Percentiles rank a stretch among this genome's conserved stretches.
phyloP scores from a whole-genome alignment of 2,113 vertebrate species.

The Romanogobio albipinnatus region DNA sequence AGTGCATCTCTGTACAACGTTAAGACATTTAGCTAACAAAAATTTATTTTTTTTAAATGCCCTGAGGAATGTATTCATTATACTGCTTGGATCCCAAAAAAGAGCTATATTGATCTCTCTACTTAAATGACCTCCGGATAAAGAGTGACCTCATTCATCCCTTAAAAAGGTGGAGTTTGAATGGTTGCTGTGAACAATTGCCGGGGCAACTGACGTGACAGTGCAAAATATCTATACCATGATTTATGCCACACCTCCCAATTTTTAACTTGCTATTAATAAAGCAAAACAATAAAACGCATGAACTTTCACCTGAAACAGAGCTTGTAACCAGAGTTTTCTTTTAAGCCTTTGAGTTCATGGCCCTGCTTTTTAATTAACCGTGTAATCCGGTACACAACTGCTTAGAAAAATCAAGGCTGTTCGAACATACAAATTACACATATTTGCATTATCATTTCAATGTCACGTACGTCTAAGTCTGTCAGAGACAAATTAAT shows the following conservation, averaged over 20 bases:
- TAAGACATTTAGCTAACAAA: background rate
- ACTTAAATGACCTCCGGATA: background rate
- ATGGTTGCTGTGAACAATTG: background rate
- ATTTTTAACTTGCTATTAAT: too few species aligned
- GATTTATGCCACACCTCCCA: background rate
- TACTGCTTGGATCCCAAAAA: background rate
- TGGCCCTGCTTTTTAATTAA: conserved; percentile 1
- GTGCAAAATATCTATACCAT: background rate
- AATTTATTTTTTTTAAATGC: too few species aligned
- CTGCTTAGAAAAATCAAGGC: background rate
- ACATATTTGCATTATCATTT: conserved; percentile 19
- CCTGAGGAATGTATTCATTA: background rate
- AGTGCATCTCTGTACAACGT: background rate
- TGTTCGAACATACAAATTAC: background rate
- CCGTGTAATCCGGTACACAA: background rate
- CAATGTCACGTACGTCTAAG: conserved; percentile 35
- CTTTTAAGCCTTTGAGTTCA: background rate
- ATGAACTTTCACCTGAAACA: background rate
- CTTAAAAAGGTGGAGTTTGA: background rate
- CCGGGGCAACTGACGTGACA: background rate
- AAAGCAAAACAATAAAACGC: background rate
- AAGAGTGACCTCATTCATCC: background rate
- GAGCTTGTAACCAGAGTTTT: too few species aligned
- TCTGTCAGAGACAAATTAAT: conserved; percentile 67
- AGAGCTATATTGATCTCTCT: background rate